Base-by-base conservation (phyloP, 2,888 invertebrate species). In the Argynnis bischoffii region DNA sequence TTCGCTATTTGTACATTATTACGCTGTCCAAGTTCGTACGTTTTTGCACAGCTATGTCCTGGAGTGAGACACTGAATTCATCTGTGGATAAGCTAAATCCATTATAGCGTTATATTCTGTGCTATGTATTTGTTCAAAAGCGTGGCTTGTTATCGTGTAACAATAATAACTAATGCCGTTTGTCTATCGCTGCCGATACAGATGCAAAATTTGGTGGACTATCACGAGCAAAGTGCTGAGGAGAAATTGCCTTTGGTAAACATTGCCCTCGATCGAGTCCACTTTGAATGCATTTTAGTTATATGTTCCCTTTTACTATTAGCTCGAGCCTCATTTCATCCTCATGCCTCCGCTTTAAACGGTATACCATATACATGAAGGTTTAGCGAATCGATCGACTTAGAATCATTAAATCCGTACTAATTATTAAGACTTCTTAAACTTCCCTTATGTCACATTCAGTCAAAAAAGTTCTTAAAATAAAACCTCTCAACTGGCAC, bases 241-340 rank as follows among this genome's bases (percentile, higher is more conserved):
- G 97, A 97, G 94, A 96, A 96, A 93, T 95, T 97, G 92, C 97
- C 97, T 94, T 95, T 97, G 97, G 97, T 97, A 96, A 95, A 95
- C 79, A 77, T 85, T 79, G 83, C 85, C 88, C 88, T 85, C 83
- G 80, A 85, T 79, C 80, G 78, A 88, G 86, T 89, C 89, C 88
- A 88, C 84, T 84, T 82, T 75, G 75, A 76, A 76, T 73, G 77
- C 78, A 80, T 83, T 84, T 82, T 86, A 85, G 84, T 75, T 73
- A 73, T 74, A 74, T 74, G 68, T 68, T 72, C 59, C 65, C 63
- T 70, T 72, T 72, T 64, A 72, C 63, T 66, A 70, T 68, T 72
- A 75, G 70, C 54, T 72, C 67, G 66, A 59, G 64, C 69, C 47
- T 57, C 63, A 56, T 66, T 14, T 68, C 70, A 69, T 70, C 57